Conservation (phyloP, 2,888 invertebrate genomes). For the Diadromus collaris region DNA sequence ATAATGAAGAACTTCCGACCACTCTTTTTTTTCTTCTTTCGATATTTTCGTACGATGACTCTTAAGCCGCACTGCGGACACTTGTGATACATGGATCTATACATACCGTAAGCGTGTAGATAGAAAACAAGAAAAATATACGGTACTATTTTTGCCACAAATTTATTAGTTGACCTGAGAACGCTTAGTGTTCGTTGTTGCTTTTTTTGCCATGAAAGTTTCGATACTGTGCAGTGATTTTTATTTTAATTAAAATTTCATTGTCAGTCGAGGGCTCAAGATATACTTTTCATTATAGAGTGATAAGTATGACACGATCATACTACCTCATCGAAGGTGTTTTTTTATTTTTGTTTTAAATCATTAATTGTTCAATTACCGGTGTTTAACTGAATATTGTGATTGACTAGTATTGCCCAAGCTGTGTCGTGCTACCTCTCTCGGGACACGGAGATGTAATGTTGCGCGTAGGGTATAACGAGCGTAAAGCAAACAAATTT, state of each 20-base stretch:
- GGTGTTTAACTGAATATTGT: constrained; percentile 41
- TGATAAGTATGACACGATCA: constrained; percentile 33
- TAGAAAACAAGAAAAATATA: constrained; percentile 7
- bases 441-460: constrained; percentile 2
- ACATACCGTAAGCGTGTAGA: constrained; percentile 27
- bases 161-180: not conserved
- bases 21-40: not conserved
- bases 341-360: not conserved
- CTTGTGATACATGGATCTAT: constrained; percentile 48
- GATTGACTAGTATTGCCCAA: constrained; percentile 20
- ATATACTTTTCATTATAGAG: constrained; percentile 5
- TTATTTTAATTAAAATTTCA: not conserved
- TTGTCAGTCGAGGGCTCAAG: constrained; percentile 24
- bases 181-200: constrained; percentile 1
- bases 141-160: constrained; percentile 19
- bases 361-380: constrained; percentile 32
- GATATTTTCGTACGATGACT: constrained; percentile 35
- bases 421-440: constrained; percentile 28
- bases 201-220: constrained; percentile 16
- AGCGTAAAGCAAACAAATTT: not conserved
- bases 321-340: constrained; percentile 41
- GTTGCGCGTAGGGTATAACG: constrained; percentile 20
- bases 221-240: not conserved
- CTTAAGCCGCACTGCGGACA: constrained; percentile 42
- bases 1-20: constrained; percentile 5